Percentiles rank a stretch among this genome's conserved stretches.
Conservation (phyloP, 1,140 invertebrate genomes). For the Trachymyrmex cornetzi region DNA sequence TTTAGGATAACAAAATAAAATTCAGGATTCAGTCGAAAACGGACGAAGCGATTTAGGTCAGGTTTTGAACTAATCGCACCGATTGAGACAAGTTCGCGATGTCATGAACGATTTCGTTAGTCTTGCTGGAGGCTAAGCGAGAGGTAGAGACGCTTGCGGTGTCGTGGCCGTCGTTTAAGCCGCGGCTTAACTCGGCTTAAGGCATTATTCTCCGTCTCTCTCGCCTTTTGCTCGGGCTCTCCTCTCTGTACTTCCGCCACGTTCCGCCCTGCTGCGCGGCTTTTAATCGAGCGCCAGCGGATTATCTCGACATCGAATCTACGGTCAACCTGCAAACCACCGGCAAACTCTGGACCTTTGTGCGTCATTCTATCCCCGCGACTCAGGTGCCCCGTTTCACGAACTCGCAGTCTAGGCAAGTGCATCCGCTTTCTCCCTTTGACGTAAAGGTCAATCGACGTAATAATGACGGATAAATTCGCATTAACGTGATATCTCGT, state of each 20-base stretch:
- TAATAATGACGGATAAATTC: slow-evolving; percentile 6
- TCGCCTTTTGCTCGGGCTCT: background rate
- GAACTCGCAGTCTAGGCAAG: slow-evolving; percentile 6
- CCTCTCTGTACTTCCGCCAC: slow-evolving; percentile 61
- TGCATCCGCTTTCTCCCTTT: slow-evolving; percentile 22
- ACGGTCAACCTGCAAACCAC: slow-evolving; percentile 46
- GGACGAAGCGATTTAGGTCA: background rate
- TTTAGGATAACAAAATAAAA: background rate
- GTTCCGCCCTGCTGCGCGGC: slow-evolving; percentile 64
- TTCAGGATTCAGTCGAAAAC: background rate
- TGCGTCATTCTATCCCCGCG: slow-evolving; percentile 32
- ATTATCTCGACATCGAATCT: slow-evolving; percentile 70
- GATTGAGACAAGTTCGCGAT: slow-evolving; percentile 47
- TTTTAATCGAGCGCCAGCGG: slow-evolving; percentile 71
- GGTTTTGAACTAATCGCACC: slow-evolving; percentile 34
- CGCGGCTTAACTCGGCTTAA: slow-evolving; percentile 70
- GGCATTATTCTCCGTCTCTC: slow-evolving; percentile 41
- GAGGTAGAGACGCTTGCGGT: slow-evolving; percentile 61
- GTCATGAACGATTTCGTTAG: slow-evolving; percentile 52
- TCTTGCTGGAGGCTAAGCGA: slow-evolving; percentile 9
- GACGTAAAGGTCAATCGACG: background rate
- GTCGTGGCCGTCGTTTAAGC: slow-evolving; percentile 66
- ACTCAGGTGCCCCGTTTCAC: slow-evolving; percentile 39
- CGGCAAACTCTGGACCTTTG: slow-evolving; percentile 38
- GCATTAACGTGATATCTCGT: background rate